Evolutionary conservation across 1,140 invertebrate genomes (phyloP), one percentile per base, ranked within the genome.

Genomic region (Drosophila kepulauana): DNA sequence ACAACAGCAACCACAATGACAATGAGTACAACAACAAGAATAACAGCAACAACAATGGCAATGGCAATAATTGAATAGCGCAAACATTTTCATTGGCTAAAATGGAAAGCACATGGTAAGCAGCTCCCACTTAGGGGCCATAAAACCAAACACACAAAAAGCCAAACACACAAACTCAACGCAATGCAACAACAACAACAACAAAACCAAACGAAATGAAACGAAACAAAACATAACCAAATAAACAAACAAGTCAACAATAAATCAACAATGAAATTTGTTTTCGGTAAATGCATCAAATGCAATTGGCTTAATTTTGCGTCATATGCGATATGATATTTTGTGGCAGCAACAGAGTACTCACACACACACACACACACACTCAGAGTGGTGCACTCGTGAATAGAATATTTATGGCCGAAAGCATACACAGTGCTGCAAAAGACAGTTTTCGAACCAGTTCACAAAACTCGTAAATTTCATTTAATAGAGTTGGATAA

Each of bases 191-290:
- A 33, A 33, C 5, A 33, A 7, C 30, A 33, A 25, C 20, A 33
- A 46, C 61, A 54, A 59, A 52, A 20, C 59, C 48, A 49, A 59
- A 65, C 33, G 16, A 54, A 54, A 48, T 15, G 48, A 57, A 67
- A 49, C 51, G 54, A 48, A 72, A 64, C 61, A 45, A 35, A 62
- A 64, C 68, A 62, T 20, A 75, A 43, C 72, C 13, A 57, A 67
- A 67, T 59, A 67, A 78, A 69, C 72, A 71, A 78, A 77, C 70
- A 68, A 58, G 62, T 43, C 59, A 77, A 79, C 68, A 79, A 79
- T 79, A 77, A 79, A 79, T 76, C 77, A 76, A 77, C 77, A 79
- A 77, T 77, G 68, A 73, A 77, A 79, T 79, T 79, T 77, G 68
- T 76, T 79, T 79, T 68, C 28, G 68, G 59, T 54, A 79, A 79